These are phyloP conservation scores for Lepidiolamprologus cunningtoni DNA, from an alignment of 2,113 vertebrate species.

Conservation along the genomic window DNA sequence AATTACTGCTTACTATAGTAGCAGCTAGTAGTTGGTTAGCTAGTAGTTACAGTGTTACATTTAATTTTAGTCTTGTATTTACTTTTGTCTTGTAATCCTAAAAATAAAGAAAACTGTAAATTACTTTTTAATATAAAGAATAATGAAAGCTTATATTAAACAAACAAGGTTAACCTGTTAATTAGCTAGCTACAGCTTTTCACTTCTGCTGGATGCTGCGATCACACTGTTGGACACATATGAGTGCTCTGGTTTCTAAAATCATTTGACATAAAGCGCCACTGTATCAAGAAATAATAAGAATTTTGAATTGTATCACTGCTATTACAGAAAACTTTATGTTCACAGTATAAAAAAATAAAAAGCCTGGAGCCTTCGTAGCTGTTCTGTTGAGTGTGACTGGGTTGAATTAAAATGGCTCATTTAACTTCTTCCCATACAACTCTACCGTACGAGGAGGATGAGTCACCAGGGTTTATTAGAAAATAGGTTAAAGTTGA, in stretches of 20 bases:
- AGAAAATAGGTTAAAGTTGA: conserved; percentile 7
- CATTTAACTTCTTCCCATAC: conserved; percentile 26
- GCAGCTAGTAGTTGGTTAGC: neutral
- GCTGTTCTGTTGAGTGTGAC: neutral
- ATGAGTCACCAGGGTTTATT: conserved; percentile 14
- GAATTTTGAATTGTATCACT: neutral
- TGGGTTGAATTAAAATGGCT: conserved; percentile 4
- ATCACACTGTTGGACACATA: neutral
- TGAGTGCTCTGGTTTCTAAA: neutral
- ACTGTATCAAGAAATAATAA: neutral
- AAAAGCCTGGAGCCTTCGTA: neutral
- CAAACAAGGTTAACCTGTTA: neutral
- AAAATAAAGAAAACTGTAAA: neutral
- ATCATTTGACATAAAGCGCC: neutral
- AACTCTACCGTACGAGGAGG: neutral
- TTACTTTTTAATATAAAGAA: neutral
- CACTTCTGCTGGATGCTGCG: neutral
- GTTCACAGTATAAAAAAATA: neutral
- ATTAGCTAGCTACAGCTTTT: neutral
- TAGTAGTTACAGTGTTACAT: neutral
- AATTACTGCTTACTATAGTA: neutral
- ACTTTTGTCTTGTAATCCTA: neutral
- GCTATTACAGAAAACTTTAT: neutral
- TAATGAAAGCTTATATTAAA: neutral
- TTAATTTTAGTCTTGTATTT: neutral